Conservation (phyloP, 2,797 vertebrate species). For the Scolopax rusticola region DNA sequence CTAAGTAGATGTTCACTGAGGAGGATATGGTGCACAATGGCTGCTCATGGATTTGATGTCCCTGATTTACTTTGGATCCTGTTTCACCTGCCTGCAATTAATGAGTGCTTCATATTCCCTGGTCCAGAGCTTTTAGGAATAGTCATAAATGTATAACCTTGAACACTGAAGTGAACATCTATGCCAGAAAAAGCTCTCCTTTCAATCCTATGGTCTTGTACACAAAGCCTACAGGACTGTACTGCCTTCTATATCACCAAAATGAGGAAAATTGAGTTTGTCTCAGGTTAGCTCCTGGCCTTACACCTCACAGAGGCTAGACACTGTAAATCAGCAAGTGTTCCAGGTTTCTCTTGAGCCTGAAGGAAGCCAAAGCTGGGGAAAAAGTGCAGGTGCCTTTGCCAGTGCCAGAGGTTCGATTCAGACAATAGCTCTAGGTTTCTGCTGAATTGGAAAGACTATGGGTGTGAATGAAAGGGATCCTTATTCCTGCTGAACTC, state of each 20-base stretch:
- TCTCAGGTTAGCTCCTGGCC: neutral
- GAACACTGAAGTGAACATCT: neutral
- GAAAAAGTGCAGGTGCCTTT: neutral
- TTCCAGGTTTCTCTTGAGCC: neutral
- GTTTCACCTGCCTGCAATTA: neutral
- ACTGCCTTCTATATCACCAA: neutral
- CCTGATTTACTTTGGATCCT: neutral
- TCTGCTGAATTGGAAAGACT: neutral
- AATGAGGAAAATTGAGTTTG: neutral
- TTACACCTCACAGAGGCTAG: neutral
- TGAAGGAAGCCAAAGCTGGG: neutral
- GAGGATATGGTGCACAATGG: neutral
- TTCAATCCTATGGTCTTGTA: neutral
- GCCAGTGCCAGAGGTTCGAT: neutral
- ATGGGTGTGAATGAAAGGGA: neutral
- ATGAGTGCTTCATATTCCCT: neutral
- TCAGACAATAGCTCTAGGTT: neutral
- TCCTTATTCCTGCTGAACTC: neutral
- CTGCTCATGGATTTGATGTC: neutral
- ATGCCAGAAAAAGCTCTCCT: neutral
- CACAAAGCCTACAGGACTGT: neutral
- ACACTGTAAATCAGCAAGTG: neutral
- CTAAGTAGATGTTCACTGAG: fast-evolving
- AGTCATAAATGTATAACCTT: neutral
- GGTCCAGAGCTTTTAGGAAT: neutral